Evolutionary conservation across 1,140 invertebrate genomes (phyloP).

Genomic region (Wasmannia auropunctata): DNA sequence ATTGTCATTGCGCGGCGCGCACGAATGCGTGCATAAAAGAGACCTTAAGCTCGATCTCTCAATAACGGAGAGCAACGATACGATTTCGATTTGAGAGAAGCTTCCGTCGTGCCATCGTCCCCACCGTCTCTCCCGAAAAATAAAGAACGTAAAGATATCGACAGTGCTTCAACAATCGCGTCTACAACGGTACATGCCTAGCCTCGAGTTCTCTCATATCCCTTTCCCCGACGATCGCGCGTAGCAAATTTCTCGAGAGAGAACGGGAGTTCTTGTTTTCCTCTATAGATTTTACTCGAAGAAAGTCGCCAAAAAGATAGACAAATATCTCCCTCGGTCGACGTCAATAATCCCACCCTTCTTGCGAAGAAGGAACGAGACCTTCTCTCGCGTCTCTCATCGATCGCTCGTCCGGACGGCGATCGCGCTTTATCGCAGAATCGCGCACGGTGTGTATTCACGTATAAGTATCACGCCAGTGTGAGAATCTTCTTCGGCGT

Average conservation of each 20-base stretch:
- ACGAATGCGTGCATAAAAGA: constrained; percentile 1
- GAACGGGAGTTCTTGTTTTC: background rate
- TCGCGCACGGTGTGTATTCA: constrained; percentile 4
- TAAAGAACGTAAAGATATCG: constrained; percentile 59
- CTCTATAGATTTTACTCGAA: constrained; percentile 8
- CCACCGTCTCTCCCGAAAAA: constrained; percentile 57
- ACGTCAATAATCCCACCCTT: background rate
- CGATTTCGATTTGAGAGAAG: background rate
- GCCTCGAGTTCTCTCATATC: constrained; percentile 45
- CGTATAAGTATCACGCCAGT: background rate
- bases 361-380: background rate
- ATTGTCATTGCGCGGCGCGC: background rate
- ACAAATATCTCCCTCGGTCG: constrained; percentile 4
- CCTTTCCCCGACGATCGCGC: constrained; percentile 44
- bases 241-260: constrained; percentile 12
- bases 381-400: background rate
- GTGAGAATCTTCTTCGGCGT: background rate
- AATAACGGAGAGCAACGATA: constrained; percentile 37
- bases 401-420: background rate
- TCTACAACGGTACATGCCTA: constrained; percentile 68
- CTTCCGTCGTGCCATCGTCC: constrained; percentile 39
- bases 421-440: background rate
- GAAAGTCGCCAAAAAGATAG: constrained; percentile 28
- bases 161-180: constrained; percentile 64
- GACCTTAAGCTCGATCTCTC: background rate